Percentiles rank a stretch among this genome's conserved stretches.
Evolutionary conservation across 92 coral and sea anemone genomes (phyloP).

Genomic region (Porites divaricata): DNA sequence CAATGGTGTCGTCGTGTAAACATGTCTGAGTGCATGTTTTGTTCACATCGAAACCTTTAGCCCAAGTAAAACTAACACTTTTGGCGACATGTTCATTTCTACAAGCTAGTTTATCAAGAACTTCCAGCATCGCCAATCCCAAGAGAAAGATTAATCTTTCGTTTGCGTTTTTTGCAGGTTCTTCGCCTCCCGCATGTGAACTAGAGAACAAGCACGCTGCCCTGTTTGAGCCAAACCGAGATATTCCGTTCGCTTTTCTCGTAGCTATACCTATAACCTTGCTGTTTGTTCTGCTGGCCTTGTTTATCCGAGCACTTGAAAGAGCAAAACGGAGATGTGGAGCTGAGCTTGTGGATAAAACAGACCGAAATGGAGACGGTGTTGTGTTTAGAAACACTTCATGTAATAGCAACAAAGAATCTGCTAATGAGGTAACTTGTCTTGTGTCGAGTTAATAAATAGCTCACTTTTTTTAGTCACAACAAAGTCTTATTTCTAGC

Average conservation of each 20-base stretch:
- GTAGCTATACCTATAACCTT: constrained; percentile 34
- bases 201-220: neutral
- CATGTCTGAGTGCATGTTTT: too few relatives aligned
- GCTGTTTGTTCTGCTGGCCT: constrained; percentile 18
- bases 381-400: neutral
- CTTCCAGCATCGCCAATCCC: too few relatives aligned
- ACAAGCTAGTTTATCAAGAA: too few relatives aligned
- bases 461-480: too few relatives aligned
- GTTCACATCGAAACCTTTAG: too few relatives aligned
- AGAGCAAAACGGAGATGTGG: constrained; percentile 12
- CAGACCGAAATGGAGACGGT: neutral
- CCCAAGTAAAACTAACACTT: too few relatives aligned
- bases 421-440: neutral
- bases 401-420: neutral
- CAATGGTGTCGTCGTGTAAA: too few relatives aligned
- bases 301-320: constrained; percentile 38
- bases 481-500: too few relatives aligned
- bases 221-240: neutral
- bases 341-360: neutral
- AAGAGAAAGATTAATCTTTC: too few relatives aligned
- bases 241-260: constrained; percentile 38
- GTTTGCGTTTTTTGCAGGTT: neutral
- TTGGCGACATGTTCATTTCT: too few relatives aligned
- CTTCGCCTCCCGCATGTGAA: neutral
- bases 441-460: neutral